phyloP scores from a whole-genome alignment of 1,140 invertebrate genomes.

The Stegodyphus mimosarum region DNA sequence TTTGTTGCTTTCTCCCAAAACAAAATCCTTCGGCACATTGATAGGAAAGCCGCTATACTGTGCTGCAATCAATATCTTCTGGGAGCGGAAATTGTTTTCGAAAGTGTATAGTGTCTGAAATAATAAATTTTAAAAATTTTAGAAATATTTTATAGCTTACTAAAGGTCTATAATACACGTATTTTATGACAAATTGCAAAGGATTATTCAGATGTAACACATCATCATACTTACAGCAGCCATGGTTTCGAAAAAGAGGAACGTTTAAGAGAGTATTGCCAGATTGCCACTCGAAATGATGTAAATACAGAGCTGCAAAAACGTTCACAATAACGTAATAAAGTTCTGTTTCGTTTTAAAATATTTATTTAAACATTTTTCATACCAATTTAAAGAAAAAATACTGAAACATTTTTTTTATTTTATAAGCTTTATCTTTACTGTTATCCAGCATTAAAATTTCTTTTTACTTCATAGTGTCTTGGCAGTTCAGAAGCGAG shows the following conservation, averaged over 20 bases:
- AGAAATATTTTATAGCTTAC: neutral
- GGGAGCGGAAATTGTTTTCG: constrained; percentile 91
- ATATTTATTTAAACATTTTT: no score
- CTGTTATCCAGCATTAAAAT: no score
- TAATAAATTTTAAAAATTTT: neutral
- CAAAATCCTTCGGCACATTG: constrained; percentile 79
- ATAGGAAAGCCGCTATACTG: constrained; percentile 91
- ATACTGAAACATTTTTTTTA: no score
- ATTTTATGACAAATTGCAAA: neutral
- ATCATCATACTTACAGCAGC: neutral
- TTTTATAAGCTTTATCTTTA: no score
- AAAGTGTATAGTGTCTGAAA: constrained; percentile 95
- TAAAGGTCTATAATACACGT: neutral
- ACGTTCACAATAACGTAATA: no score
- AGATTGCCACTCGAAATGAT: no score
- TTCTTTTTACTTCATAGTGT: no score
- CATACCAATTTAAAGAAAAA: no score
- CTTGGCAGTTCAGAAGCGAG: no score
- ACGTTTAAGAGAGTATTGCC: neutral
- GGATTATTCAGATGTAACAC: neutral
- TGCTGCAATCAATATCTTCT: constrained; percentile 92
- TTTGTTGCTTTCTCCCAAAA: constrained; percentile 94
- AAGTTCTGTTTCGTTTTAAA: no score
- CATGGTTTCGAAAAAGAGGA: neutral
- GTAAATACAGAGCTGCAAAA: no score